Evolutionary conservation across 1,140 invertebrate genomes (phyloP), one percentile per base, ranked within the genome.

Genomic region (Mactra quadrangularis): DNA sequence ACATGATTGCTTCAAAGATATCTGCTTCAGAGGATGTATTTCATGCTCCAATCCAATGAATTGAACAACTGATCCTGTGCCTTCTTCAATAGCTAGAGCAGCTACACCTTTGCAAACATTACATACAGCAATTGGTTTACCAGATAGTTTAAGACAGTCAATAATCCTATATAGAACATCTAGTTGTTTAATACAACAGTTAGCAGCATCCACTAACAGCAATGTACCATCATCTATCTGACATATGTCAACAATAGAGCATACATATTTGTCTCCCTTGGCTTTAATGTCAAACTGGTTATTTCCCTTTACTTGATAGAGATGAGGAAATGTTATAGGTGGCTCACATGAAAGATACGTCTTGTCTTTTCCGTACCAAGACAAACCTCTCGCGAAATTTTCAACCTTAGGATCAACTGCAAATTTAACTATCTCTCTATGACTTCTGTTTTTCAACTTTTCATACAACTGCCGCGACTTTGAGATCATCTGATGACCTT

Each of bases 301-400:
- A 13, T 81, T 35, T 15, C 15, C 33, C 29, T 81, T 81, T 19
- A 68, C 66, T 47, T 52, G 22, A 33, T 81, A 71, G 22, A 81
- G 31, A 50, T 71, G 66, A 3, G 77, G 77, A 59, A 81, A 81
- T 41, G 64, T 27, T n/a, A 71, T 7, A 2, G 77, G 53, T 27
- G 66, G 77, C 38, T 81, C 77, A 57, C 52, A 81, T n/a, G 77
- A 70, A 25, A 81, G 77, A 29, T 68, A 81, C 17, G 77, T 81
- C 22, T 52, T 57, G 33, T 81, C 77, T 71, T 81, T 81, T 1
- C 77, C 77, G 47, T 41, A 81, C 77, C 77, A 81, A 3, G 64
- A 7, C 66, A 81, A 57, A 35, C 55, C 71, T 35, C 45, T 38
- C 7, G 77, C 77, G 47, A 81, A 81, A n/a, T 53, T 41, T 38